Evolutionary conservation across 1,140 invertebrate genomes (phyloP).

Genomic region (Brachionus sp.): DNA sequence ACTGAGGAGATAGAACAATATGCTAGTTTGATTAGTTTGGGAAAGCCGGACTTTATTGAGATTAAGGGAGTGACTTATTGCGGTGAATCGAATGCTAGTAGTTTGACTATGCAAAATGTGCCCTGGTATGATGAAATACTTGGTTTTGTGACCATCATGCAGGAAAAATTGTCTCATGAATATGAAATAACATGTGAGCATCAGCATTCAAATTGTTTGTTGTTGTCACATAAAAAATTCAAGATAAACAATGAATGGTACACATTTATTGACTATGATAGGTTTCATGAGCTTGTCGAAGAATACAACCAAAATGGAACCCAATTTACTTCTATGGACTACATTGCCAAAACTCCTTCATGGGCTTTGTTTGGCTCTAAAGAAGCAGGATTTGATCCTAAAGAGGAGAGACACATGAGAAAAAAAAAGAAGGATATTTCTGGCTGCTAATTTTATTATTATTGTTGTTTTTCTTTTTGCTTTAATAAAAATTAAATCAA

Average conservation of each 20-base stretch:
- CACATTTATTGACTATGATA: slow-evolving; percentile 68
- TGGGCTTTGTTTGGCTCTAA: slow-evolving; percentile 65
- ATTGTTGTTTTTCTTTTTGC: not conserved
- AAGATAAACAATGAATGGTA: slow-evolving; percentile 63
- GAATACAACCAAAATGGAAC: slow-evolving; percentile 57
- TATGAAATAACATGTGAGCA: slow-evolving; percentile 67
- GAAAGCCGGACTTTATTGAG: slow-evolving; percentile 68
- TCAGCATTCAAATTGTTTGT: slow-evolving; percentile 68
- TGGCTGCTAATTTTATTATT: slow-evolving; percentile 13
- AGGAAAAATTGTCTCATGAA: slow-evolving; percentile 47
- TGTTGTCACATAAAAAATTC: slow-evolving; percentile 66
- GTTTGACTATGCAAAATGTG: slow-evolving; percentile 67
- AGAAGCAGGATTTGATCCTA: slow-evolving; percentile 66
- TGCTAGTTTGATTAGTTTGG: slow-evolving; percentile 64
- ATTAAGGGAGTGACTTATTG: slow-evolving; percentile 69
- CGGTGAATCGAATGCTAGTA: slow-evolving; percentile 64
- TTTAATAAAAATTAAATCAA: not conserved
- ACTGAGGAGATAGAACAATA: slow-evolving; percentile 66
- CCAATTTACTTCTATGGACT: slow-evolving; percentile 63
- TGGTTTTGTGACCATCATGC: slow-evolving; percentile 59
- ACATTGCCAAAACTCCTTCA: slow-evolving; percentile 63
- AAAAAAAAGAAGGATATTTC: slow-evolving; percentile 52
- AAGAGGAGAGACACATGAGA: slow-evolving; percentile 63
- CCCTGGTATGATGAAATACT: slow-evolving; percentile 68
- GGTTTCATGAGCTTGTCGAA: slow-evolving; percentile 63